Conservation (phyloP, 2,888 invertebrate species). For the Pachycephus smyrnensis region DNA sequence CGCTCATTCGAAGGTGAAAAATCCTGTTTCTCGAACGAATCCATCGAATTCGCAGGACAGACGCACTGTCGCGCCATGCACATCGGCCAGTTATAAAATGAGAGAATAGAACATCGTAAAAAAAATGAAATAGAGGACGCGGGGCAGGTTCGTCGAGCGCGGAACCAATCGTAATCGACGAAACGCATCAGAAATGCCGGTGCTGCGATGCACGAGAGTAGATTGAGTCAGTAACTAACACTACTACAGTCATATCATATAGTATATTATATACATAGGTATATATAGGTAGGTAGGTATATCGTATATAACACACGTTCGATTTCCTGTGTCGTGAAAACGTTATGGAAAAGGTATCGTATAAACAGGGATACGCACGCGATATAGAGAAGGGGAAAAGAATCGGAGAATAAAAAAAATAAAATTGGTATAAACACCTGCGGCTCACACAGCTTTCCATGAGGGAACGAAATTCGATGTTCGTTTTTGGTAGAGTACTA, state of each 20-base stretch:
- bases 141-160: neutral
- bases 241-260: neutral
- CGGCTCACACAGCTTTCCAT: neutral
- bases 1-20: neutral
- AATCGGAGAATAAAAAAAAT: neutral
- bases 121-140: neutral
- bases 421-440: neutral
- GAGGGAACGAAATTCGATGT: neutral
- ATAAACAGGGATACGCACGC: neutral
- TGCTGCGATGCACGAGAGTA: neutral
- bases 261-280: neutral
- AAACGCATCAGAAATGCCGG: neutral
- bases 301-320: neutral
- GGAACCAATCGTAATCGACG: neutral
- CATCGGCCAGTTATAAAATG: neutral
- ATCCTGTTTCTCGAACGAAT: neutral
- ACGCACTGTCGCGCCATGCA: neutral
- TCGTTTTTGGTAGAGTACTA: neutral
- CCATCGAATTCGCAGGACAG: neutral
- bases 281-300: neutral
- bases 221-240: neutral
- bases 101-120: neutral
- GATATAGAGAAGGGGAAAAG: neutral
- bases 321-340: neutral
- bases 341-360: neutral